Base-by-base conservation (phyloP, 2,888 invertebrate genomes). In the Cheilosia scutellata region DNA sequence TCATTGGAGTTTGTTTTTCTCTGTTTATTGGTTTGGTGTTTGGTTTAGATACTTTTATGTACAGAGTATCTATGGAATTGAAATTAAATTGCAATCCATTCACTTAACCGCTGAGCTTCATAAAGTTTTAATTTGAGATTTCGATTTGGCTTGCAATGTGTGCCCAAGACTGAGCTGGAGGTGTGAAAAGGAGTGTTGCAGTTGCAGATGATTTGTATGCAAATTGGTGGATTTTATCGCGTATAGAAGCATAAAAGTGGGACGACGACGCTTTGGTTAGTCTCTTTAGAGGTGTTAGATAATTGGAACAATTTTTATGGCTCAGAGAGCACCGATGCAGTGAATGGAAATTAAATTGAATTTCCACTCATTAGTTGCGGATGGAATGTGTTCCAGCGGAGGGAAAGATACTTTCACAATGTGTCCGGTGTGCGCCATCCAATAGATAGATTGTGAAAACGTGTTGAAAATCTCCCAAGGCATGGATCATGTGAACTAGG, bases 31-130 rank as follows among this genome's bases (percentile, higher is more conserved):
- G 53, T 63, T 68, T 49, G 49, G 42, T 82, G 42, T 60, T 72
- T 76, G 66, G 47, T 72, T 74, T 47, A 63, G 79, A 83, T 72
- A 68, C 79, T 74, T 70, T 83, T 63, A 37, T 4, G 7, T 16
- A 63, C 63, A 27, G 29, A 49, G 55, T 40, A 63, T 51, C 57
- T 11, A 47, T 27, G 5, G 37, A 29, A 60, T 27, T 27, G 62
- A n/a, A 33, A 16, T 63, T 40, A 53, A 70, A 65, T 44, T 71
- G 40, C 53, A 44, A 58, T 49, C 16, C 31, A 37, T 86, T 27
- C 66, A 86, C 57, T 60, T 72, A 62, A 63, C 76, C 51, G 86
- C 72, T 51, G 86, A 86, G 66, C 86, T 86, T 86, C 27, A 77
- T 68, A 44, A 44, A 31, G 58, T 47, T 74, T 68, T 47, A 60